These are phyloP conservation scores for Cheilosia impressa DNA, from an alignment of 2,888 invertebrate genomes.

Conservation along the genomic window DNA sequence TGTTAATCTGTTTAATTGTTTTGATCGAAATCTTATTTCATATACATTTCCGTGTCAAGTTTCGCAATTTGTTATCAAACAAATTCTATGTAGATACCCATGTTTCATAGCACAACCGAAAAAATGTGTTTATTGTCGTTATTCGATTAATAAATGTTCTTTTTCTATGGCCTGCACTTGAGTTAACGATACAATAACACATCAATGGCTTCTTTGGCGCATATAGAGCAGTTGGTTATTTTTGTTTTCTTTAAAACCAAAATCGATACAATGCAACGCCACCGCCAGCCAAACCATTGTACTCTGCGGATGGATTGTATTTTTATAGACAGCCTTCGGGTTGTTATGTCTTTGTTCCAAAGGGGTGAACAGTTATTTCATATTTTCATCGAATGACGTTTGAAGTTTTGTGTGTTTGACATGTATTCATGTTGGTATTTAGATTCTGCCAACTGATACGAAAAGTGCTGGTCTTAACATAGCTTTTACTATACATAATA, in stretches of 20 bases:
- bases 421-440: too few species aligned
- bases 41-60: not conserved
- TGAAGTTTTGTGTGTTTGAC: not conserved
- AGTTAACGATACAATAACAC: conserved; percentile 63
- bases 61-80: not conserved
- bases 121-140: not conserved
- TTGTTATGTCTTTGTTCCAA: conserved; percentile 23
- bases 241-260: conserved; percentile 22
- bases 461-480: too few species aligned
- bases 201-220: conserved; percentile 62
- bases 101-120: not conserved
- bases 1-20: conserved; percentile 19
- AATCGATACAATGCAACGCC: conserved; percentile 35
- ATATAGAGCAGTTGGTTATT: conserved; percentile 7
- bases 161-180: conserved; percentile 34
- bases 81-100: too few species aligned
- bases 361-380: not conserved
- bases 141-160: conserved; percentile 35
- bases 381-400: conserved; percentile 1
- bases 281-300: not conserved
- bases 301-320: conserved; percentile 3
- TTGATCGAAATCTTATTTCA: not conserved
- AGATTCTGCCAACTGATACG: too few species aligned
- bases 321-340: conserved; percentile 55
- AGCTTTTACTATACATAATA: too few species aligned